These are phyloP conservation scores for Rhinella marina DNA, from an alignment of 2,797 vertebrate genomes.

Conservation along the genomic window DNA sequence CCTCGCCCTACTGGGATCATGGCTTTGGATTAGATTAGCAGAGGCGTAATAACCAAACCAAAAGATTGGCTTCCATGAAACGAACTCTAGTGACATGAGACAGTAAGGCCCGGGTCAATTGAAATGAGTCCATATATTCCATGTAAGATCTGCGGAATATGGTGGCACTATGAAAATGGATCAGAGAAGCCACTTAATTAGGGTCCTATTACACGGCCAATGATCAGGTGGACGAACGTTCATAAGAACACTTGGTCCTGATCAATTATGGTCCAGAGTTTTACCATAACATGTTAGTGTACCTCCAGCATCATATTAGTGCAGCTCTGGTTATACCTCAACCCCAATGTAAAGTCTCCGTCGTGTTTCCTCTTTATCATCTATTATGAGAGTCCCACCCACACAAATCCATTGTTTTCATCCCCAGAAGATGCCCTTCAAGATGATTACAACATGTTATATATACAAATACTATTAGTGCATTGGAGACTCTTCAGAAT, in stretches of 20 bases:
- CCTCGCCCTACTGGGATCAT: neutral
- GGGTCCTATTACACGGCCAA: no score
- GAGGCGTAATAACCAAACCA: no score
- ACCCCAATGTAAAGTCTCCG: conserved; percentile 18
- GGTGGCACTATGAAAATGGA: no score
- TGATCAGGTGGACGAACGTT: no score
- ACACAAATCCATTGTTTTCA: conserved; percentile 53
- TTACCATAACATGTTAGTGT: neutral
- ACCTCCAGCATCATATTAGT: neutral
- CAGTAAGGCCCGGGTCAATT: no score
- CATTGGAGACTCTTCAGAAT: conserved; percentile 25
- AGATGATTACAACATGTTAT: conserved; percentile 50
- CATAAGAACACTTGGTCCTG: no score
- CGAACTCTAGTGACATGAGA: no score
- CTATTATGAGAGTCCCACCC: conserved; percentile 34
- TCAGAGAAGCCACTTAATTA: no score
- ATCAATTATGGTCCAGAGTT: neutral
- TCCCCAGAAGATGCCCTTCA: conserved; percentile 45
- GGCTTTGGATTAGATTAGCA: neutral
- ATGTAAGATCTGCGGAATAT: no score
- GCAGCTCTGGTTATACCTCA: neutral
- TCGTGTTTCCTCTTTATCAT: neutral
- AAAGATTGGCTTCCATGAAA: no score
- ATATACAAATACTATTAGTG: conserved; percentile 37
- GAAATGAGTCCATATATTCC: no score